Evolutionary conservation across 2,113 vertebrate genomes (phyloP).

Genomic region (Dicaeum eximium): DNA sequence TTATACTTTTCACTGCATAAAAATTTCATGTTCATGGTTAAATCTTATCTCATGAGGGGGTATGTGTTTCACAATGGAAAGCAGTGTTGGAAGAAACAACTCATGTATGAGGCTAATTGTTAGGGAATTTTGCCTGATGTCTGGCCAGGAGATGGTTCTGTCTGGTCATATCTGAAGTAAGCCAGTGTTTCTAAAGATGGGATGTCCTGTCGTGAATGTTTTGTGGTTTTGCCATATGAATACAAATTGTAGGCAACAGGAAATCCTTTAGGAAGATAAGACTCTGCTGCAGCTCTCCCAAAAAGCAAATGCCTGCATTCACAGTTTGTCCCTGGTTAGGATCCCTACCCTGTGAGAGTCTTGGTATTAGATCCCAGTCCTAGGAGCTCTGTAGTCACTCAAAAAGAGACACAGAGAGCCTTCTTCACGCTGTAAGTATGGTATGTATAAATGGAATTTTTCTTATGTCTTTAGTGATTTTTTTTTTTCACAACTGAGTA

Average conservation of each 20-base stretch:
- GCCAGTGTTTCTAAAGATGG: background rate
- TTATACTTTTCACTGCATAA: background rate
- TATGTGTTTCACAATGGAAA: background rate
- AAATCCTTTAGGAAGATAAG: background rate
- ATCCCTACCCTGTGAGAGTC: background rate
- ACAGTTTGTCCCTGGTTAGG: background rate
- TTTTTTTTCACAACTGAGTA: background rate
- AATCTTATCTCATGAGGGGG: background rate
- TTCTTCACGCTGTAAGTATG: background rate
- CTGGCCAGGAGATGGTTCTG: conserved; percentile 45
- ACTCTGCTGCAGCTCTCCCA: background rate
- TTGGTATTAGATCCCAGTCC: background rate
- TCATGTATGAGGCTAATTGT: background rate
- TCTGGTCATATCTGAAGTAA: background rate
- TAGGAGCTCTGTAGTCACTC: background rate
- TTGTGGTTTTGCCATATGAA: background rate
- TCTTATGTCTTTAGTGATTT: background rate
- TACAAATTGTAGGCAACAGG: background rate
- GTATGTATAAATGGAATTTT: background rate
- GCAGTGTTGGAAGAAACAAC: background rate
- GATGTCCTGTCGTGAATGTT: background rate
- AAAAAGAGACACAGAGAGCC: background rate
- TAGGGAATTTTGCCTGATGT: conserved; percentile 39
- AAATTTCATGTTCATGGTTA: background rate
- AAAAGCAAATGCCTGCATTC: background rate